Conservation (phyloP, 2,113 vertebrate genomes). For the Hystrix brachyura region DNA sequence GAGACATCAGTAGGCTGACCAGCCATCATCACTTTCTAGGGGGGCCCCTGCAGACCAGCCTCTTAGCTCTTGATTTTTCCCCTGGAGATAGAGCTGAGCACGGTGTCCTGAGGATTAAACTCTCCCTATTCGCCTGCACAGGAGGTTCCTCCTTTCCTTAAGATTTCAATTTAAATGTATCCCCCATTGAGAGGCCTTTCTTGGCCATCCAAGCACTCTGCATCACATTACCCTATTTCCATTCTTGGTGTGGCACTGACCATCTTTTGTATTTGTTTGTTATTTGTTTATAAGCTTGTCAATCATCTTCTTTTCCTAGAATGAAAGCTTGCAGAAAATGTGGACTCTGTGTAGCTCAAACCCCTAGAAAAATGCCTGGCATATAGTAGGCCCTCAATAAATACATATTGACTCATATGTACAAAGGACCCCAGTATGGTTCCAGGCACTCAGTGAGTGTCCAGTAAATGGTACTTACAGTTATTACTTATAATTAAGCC, state of each 20-base stretch:
- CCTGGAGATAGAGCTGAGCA: not conserved
- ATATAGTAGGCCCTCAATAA: not conserved
- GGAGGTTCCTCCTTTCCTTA: not conserved
- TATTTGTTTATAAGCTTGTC: not conserved
- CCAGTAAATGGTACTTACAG: not conserved
- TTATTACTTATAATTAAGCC: conserved; percentile 21
- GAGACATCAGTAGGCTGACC: not conserved
- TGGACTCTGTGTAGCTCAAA: not conserved
- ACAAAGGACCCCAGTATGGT: not conserved
- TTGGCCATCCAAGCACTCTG: not conserved
- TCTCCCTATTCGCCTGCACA: not conserved
- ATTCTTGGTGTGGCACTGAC: not conserved
- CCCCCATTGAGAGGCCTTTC: not conserved
- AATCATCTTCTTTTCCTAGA: not conserved
- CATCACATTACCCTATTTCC: not conserved
- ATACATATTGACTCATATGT: not conserved
- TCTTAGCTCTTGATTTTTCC: conserved; percentile 13
- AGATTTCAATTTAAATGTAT: not conserved
- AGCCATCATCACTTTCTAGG: not conserved
- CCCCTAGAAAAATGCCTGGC: not conserved
- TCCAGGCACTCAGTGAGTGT: not conserved
- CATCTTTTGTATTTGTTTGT: not conserved
- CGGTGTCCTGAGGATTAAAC: not conserved
- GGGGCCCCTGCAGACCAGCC: not conserved
- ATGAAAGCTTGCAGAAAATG: not conserved